phyloP scores from a whole-genome alignment of 2,888 invertebrate genomes.

The Chrysina gloriosa region DNA sequence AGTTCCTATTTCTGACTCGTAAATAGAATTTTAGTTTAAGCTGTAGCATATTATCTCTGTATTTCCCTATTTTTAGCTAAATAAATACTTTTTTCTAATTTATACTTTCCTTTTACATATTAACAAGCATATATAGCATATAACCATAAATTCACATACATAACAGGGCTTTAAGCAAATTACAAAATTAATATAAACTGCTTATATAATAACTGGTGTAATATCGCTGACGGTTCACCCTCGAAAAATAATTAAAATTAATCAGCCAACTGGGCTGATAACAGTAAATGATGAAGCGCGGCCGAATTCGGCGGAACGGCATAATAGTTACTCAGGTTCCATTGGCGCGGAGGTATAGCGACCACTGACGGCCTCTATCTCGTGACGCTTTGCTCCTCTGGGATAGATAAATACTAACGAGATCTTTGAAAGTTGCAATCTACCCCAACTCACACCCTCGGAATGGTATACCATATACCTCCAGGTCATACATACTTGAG shows the following conservation, averaged over 20 bases:
- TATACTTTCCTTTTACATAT: too few species aligned
- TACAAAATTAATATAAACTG: slow-evolving; percentile 41
- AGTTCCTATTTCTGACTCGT: too few species aligned
- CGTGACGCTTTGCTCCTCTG: slow-evolving; percentile 57
- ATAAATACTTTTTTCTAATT: too few species aligned
- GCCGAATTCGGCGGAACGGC: slow-evolving; percentile 46
- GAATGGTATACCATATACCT: slow-evolving; percentile 18
- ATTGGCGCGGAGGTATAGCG: slow-evolving; percentile 51
- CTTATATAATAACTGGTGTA: slow-evolving; percentile 27
- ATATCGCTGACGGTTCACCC: slow-evolving; percentile 37
- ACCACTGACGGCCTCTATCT: slow-evolving; percentile 56
- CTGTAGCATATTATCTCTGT: too few species aligned
- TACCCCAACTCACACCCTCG: slow-evolving; percentile 58
- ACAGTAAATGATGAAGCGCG: slow-evolving; percentile 63
- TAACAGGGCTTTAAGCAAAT: too few species aligned
- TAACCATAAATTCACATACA: too few species aligned
- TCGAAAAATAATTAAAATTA: slow-evolving; percentile 62
- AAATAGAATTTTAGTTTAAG: too few species aligned
- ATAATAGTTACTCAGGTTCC: slow-evolving; percentile 42
- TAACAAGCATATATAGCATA: too few species aligned
- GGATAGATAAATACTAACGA: slow-evolving; percentile 66
- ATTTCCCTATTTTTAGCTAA: too few species aligned
- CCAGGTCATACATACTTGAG: too few species aligned
- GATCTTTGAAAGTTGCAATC: slow-evolving; percentile 63
- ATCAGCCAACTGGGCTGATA: slow-evolving; percentile 62